Evolutionary conservation across 2,888 invertebrate species (phyloP), one percentile per base, ranked within the genome.

Genomic region (Frankliniella intonsa): DNA sequence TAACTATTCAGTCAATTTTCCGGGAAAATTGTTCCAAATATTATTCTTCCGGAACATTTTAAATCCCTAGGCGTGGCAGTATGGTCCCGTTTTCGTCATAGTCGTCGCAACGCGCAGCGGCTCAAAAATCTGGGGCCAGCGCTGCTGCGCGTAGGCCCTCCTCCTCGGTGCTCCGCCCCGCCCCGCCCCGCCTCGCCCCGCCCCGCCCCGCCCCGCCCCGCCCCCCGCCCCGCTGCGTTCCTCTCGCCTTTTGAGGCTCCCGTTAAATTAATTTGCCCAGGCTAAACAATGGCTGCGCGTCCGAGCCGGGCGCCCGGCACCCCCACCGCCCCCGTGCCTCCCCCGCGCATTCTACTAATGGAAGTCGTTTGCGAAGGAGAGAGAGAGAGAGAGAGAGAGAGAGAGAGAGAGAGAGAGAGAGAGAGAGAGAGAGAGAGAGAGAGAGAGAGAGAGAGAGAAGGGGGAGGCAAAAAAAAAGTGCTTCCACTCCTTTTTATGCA

Each of bases 181-280:
- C 38, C 38, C 88, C 88, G 88, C 88, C 88, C 87, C 87, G 85
- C 86, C 86, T 38, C 85, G 65, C 76, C 62, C 81, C 80, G 87
- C 88, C 87, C 86, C 84, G 84, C 83, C 84, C 84, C 84, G 76
- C 85, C 51, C 83, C 88, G 89, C 84, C 55, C 84, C 85, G 55
- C 14, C 55, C 55, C 2, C 55, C 55, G 55, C 17, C 55, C 7
- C 55, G 55, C 12, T 17, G 12, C 17, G 14, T 55, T 55, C 55
- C 69, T 76, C 69, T 76, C 69, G 69, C 69, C 69, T 25, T 76
- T 76, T 76, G 69, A 85, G 83, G 84, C 82, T 83, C 87, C 86
- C 86, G 87, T 87, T 88, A 88, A 89, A 89, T 89, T 89, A 89
- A 89, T 89, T 89, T 89, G 87, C 88, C 86, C 86, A 82, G 87